Conservation (phyloP, 2,113 vertebrate species). For the Carlito syrichta region DNA sequence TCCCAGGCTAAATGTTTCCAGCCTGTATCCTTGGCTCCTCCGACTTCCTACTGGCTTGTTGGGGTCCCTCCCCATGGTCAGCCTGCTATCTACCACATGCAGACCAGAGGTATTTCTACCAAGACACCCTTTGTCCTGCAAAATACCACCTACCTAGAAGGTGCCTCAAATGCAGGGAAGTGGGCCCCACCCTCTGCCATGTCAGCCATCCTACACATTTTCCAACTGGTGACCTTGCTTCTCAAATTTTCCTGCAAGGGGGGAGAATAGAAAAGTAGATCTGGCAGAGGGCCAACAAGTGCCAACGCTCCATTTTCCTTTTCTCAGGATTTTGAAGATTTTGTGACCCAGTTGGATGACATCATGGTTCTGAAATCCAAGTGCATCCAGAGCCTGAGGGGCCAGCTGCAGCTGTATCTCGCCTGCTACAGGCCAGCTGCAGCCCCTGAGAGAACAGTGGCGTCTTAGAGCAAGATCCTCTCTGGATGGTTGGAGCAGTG, state of each 20-base stretch:
- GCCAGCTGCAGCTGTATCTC: constrained; percentile 84
- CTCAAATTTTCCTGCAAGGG: not conserved
- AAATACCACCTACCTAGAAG: not conserved
- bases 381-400: constrained; percentile 85
- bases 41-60: not conserved
- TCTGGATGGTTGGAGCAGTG: not conserved
- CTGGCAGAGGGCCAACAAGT: not conserved
- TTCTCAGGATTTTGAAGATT: constrained; percentile 87
- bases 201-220: not conserved
- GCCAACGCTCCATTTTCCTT: not conserved
- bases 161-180: not conserved
- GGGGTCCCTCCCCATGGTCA: not conserved
- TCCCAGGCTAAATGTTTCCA: not conserved
- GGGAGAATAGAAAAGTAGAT: not conserved
- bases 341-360: constrained; percentile 85
- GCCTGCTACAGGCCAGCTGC: not conserved
- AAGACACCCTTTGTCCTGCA: not conserved
- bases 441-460: not conserved
- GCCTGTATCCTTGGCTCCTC: not conserved
- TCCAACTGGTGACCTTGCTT: not conserved
- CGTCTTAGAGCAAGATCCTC: constrained; percentile 59
- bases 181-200: not conserved
- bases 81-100: not conserved
- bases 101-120: not conserved
- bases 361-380: constrained; percentile 85